Evolutionary conservation across 2,113 vertebrate genomes (phyloP).

Genomic region (Octodon degus): DNA sequence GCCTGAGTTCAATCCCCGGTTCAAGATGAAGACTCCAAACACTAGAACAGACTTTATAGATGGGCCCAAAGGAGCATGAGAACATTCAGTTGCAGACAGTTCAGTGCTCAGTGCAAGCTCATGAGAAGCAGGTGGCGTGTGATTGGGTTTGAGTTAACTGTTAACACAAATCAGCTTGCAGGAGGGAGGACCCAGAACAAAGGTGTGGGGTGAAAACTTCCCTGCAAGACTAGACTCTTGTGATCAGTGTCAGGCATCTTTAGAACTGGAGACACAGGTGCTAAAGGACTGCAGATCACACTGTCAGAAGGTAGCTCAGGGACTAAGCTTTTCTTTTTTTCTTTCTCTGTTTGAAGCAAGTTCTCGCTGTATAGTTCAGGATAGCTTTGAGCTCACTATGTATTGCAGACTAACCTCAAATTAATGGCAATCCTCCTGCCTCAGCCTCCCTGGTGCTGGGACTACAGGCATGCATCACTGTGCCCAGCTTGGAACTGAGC

Average conservation of each 20-base stretch:
- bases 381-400: neutral
- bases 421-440: neutral
- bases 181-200: neutral
- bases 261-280: neutral
- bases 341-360: neutral
- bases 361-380: neutral
- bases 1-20: too few relatives aligned
- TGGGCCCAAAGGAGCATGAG: neutral
- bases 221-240: neutral
- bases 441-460: neutral
- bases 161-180: neutral
- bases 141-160: neutral
- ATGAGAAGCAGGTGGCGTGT: neutral
- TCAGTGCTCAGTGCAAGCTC: neutral
- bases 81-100: neutral
- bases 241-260: neutral
- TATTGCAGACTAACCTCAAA: neutral
- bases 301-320: neutral
- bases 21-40: neutral
- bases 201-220: neutral
- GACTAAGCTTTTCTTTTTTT: neutral
- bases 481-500: neutral
- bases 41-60: neutral
- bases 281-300: neutral
- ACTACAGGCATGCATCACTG: neutral